Percentiles rank a stretch among this genome's conserved stretches.
These are phyloP conservation scores for Microhierax caerulescens DNA, from an alignment of 2,797 vertebrate species.

Conservation along the genomic window DNA sequence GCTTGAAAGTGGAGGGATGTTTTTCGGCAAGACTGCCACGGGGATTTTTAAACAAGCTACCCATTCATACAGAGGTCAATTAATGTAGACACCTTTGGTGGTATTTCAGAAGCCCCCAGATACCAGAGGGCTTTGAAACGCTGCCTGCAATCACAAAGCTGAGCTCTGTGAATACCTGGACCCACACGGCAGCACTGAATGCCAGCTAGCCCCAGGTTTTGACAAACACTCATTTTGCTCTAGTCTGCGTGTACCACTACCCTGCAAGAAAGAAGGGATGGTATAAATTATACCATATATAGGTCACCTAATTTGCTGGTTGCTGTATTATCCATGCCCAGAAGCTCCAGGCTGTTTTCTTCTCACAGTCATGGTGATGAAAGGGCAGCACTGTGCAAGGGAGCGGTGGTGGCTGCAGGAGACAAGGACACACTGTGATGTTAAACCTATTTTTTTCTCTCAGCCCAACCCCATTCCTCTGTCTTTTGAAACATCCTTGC, in stretches of 20 bases:
- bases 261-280: not conserved
- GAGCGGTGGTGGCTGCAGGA: not conserved
- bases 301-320: not conserved
- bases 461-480: constrained; percentile 6
- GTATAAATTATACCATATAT: not conserved
- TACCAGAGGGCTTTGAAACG: not conserved
- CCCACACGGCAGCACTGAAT: not conserved
- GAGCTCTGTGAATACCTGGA: constrained; percentile 18
- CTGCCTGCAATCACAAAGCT: constrained; percentile 29
- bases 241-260: not conserved
- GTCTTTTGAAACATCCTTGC: not conserved
- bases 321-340: not conserved
- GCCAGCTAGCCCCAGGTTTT: not conserved
- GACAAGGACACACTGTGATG: constrained; percentile 14
- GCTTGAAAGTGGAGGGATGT: constrained; percentile 31
- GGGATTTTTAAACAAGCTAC: constrained; percentile 28
- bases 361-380: not conserved
- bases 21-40: not conserved
- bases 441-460: not conserved
- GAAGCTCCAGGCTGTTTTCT: not conserved
- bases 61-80: constrained; percentile 42
- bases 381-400: not conserved
- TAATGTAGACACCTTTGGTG: constrained; percentile 12
- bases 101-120: constrained; percentile 47
- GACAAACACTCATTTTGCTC: constrained; percentile 28